Conservation (phyloP, 2,113 vertebrate species). For the Ctenodactylus gundi region DNA sequence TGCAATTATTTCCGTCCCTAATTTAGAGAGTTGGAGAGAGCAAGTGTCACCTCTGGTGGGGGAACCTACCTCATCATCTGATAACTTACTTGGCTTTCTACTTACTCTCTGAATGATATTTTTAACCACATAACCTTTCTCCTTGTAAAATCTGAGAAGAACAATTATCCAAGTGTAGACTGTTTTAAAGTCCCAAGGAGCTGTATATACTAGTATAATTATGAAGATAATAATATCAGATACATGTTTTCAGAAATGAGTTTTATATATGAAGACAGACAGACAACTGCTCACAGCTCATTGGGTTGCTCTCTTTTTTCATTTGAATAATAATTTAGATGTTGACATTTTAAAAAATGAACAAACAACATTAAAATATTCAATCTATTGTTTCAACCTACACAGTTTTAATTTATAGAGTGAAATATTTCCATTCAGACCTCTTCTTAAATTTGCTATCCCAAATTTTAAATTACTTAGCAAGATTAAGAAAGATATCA, state of each 20-base stretch:
- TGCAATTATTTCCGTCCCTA: background rate
- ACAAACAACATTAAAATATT: background rate
- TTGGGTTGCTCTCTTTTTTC: background rate
- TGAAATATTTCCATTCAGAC: background rate
- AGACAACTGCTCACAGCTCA: background rate
- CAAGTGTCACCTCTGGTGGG: background rate
- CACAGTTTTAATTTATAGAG: background rate
- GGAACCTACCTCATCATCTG: background rate
- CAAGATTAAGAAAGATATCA: background rate
- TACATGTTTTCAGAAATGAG: background rate
- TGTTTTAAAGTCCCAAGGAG: background rate
- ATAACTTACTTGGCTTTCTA: background rate
- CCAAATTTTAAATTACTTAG: background rate
- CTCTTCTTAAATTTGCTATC: background rate
- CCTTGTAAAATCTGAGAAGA: background rate
- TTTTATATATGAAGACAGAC: background rate
- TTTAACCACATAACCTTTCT: background rate
- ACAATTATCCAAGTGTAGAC: background rate
- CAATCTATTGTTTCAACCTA: background rate
- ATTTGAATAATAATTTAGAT: background rate
- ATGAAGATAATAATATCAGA: background rate
- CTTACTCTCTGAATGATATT: background rate
- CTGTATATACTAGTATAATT: background rate
- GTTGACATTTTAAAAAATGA: background rate
- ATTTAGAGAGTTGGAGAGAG: background rate